Evolutionary conservation across 2,888 invertebrate species (phyloP).

Genomic region (Oligia fasciuncula): DNA sequence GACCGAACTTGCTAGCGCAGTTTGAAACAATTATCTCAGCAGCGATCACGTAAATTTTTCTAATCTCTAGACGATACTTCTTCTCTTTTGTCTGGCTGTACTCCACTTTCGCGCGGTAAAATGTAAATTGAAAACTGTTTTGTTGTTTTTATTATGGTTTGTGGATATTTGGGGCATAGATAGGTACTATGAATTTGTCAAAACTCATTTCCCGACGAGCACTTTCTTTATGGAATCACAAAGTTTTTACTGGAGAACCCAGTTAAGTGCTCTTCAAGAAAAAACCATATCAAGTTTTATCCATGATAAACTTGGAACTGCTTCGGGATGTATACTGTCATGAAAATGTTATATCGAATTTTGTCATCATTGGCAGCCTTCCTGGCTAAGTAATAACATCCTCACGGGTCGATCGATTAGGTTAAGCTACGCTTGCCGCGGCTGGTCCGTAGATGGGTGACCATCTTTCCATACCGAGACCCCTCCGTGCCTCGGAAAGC

Average conservation of each 20-base stretch:
- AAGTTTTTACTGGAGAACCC: conserved; percentile 4
- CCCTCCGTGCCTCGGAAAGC: too few species aligned
- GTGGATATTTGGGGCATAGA: conserved; percentile 5
- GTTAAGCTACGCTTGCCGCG: too few species aligned
- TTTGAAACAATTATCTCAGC: conserved; percentile 74
- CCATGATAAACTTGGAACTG: background rate
- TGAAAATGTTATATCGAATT: background rate
- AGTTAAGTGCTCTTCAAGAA: conserved; percentile 14
- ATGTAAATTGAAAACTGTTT: conserved; percentile 69
- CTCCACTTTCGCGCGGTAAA: conserved; percentile 47
- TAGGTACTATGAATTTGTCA: background rate
- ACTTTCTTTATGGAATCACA: conserved; percentile 20
- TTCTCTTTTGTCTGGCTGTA: conserved; percentile 64
- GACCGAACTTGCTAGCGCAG: conserved; percentile 75
- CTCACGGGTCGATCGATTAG: too few species aligned
- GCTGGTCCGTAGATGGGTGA: too few species aligned
- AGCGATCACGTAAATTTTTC: conserved; percentile 83
- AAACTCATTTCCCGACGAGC: conserved; percentile 27
- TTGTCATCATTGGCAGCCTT: background rate
- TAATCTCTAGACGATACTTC: conserved; percentile 76
- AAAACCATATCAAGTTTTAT: background rate
- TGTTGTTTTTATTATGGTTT: conserved; percentile 27
- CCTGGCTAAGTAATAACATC: too few species aligned
- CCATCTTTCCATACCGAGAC: too few species aligned
- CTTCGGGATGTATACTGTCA: background rate